Base-by-base conservation (phyloP, 2,797 vertebrate genomes). In the Leontopithecus rosalia region DNA sequence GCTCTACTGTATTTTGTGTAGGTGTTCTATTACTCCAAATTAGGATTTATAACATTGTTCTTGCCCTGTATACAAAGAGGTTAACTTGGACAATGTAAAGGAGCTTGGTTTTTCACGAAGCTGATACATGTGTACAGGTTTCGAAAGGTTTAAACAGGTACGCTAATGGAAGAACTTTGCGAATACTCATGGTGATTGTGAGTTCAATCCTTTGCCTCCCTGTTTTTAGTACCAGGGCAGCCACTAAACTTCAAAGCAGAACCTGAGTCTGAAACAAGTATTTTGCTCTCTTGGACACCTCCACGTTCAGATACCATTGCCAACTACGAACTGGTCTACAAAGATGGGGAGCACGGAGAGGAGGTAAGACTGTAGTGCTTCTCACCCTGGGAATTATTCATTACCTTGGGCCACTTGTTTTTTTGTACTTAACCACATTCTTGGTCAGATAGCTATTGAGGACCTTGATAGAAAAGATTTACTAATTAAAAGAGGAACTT, bases 181-280 rank as follows among this genome's bases (percentile, higher is more conserved):
- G 24, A 89, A 52, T 43, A 14, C 36, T 36, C 26, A 2, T 50
- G 13, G 0, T 92, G 36, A 73, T 33, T 30, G 4, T 81, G 10
- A 93, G 1, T 57, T 97, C 41, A 90, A 2, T 77, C 26, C 61
- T 91, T 96, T 96, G 41, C 79, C 75, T 98, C 39, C 77, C 64
- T 95, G 75, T 96, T 84, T 98, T 97, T 98, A 99, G 99, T 99
- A 96, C 99, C 99, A 94, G 99, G 99, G 93, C 99, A 99, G 91
- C 99, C 99, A 1, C 86, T 99, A 7, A 99, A 99, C 98, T 99
- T 99, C 98, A 99, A 99, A 99, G 99, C 99, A 81, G 99, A 99
- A 98, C 99, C 99, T 88, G 99, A 99, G 98, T 99, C 99, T 46
- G 99, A 99, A 99, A 99, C 99, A 0, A 99, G 99, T 87, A 99